Base-by-base conservation (phyloP, 2,797 vertebrate genomes). In the Acridotheres tristis region DNA sequence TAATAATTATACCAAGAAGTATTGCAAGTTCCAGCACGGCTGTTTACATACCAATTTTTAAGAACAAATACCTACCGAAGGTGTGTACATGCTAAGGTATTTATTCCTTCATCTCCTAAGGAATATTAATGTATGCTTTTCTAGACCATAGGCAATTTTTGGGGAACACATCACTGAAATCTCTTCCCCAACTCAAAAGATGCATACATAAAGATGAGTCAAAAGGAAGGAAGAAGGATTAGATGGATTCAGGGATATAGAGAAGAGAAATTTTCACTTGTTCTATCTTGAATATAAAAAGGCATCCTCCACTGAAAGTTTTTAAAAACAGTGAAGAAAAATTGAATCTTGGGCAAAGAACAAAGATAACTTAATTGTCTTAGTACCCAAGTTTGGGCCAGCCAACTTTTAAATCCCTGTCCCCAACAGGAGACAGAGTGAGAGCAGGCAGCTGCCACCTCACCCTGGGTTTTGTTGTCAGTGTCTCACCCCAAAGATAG, bases 31-130 rank as follows among this genome's bases (percentile, higher is more conserved):
- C 34, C 59, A 84, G 9, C 75, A 66, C n/a, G 79, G 26, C 48
- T 96, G 59, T 94, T 97, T 93, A 90, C 55, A 18, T 16, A 32
- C 18, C 59, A 75, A 27, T 91, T 95, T 95, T 94, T 36, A 81
- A 89, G 94, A 96, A 93, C 53, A 91, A 96, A 90, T 95, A 89
- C 75, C 47, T 90, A 19, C 27, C 88, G 72, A 76, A 94, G 95
- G 88, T 84, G 74, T 79, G 80, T 86, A 42, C 63, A 30, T 82
- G 61, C 30, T 77, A 68, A 94, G 65, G 45, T 27, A 57, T 74
- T 87, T 74, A 30, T 85, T 65, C 38, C 42, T 89, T 87, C 65
- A 25, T 47, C 32, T 90, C 67, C 26, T 65, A 77, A 71, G 48
- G 32, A 76, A 32, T 72, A 48, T 34, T 76, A 78, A 59, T 43